Conservation (phyloP, 1,140 invertebrate species). For the Zelostemma sp. region DNA sequence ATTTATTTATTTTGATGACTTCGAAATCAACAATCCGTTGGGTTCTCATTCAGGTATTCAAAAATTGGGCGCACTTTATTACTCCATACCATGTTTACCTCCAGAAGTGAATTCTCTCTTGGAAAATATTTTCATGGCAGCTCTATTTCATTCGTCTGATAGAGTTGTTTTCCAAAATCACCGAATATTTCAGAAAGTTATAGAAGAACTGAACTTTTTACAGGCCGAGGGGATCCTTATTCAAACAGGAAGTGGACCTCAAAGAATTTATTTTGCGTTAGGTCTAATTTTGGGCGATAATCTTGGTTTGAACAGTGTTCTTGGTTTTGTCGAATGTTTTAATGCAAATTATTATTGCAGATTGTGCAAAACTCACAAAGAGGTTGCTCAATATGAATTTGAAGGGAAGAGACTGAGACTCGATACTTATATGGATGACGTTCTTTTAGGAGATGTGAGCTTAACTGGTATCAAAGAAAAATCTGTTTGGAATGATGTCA, state of each 20-base stretch:
- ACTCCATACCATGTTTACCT: conserved; percentile 17
- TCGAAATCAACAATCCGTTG: conserved; percentile 19
- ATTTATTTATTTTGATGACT: conserved; percentile 23
- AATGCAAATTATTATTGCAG: conserved; percentile 26
- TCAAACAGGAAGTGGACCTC: background rate
- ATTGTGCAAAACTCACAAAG: conserved; percentile 21
- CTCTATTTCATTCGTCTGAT: conserved; percentile 31
- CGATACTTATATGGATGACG: conserved; percentile 15
- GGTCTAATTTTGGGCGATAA: conserved; percentile 32
- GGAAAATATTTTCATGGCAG: conserved; percentile 28
- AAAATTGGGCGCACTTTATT: conserved; percentile 18
- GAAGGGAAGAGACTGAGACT: conserved; percentile 12
- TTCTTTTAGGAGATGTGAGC: background rate
- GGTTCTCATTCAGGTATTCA: conserved; percentile 16
- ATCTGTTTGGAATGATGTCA: conserved; percentile 16
- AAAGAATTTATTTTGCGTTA: conserved; percentile 21
- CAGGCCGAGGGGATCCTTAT: conserved; percentile 14
- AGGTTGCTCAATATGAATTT: conserved; percentile 7
- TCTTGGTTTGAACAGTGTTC: conserved; percentile 31
- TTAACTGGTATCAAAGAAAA: conserved; percentile 28
- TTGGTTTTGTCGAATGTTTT: conserved; percentile 37
- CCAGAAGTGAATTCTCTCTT: conserved; percentile 19
- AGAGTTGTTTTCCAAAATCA: conserved; percentile 17
- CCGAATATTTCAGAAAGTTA: conserved; percentile 23
- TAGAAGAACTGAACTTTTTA: conserved; percentile 25